A percentile compares a stretch with the other conserved stretches of the same genome.
Evolutionary conservation across 2,797 vertebrate species (phyloP).

Genomic region (Orestias chungarensis): DNA sequence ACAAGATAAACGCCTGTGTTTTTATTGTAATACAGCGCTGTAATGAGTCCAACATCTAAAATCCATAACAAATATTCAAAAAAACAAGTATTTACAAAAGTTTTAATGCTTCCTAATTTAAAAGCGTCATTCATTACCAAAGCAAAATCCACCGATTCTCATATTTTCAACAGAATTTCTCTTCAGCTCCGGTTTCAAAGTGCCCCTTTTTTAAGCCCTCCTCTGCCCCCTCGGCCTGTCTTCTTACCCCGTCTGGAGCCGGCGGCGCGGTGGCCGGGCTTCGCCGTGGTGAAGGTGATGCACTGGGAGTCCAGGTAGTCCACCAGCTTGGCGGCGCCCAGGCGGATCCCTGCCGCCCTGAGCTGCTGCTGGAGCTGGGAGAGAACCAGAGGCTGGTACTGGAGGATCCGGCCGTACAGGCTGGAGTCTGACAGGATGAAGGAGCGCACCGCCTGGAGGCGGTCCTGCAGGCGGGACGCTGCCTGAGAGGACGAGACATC

Average conservation of each 20-base stretch:
- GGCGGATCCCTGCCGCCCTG: slow-evolving; percentile 83
- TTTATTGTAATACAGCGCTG: slow-evolving; percentile 36
- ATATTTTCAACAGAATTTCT: background rate
- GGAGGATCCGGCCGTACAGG: slow-evolving; percentile 85
- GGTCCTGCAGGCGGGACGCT: slow-evolving; percentile 68
- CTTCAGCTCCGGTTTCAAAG: slow-evolving; percentile 21
- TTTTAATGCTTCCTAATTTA: slow-evolving; percentile 7
- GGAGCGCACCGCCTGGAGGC: slow-evolving; percentile 76
- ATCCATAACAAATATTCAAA: background rate
- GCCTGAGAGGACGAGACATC: slow-evolving; percentile 85
- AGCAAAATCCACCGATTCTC: background rate
- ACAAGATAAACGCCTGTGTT: slow-evolving; percentile 9
- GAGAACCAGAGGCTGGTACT: slow-evolving; percentile 90
- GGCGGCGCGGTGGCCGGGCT: slow-evolving; percentile 60
- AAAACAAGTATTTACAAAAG: background rate
- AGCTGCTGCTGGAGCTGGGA: slow-evolving; percentile 83
- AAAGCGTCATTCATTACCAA: background rate
- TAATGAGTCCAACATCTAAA: slow-evolving; percentile 15
- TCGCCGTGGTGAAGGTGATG: slow-evolving; percentile 91
- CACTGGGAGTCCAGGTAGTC: slow-evolving; percentile 92
- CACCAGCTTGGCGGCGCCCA: slow-evolving; percentile 85
- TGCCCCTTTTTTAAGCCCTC: slow-evolving; percentile 14
- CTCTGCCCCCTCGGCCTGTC: slow-evolving; percentile 22
- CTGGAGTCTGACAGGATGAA: slow-evolving; percentile 83
- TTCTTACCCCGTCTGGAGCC: slow-evolving; percentile 54